Evolutionary conservation across 92 coral and sea anemone genomes (phyloP), one percentile per base, ranked within the genome.

Genomic region (Phenganax marumi): DNA sequence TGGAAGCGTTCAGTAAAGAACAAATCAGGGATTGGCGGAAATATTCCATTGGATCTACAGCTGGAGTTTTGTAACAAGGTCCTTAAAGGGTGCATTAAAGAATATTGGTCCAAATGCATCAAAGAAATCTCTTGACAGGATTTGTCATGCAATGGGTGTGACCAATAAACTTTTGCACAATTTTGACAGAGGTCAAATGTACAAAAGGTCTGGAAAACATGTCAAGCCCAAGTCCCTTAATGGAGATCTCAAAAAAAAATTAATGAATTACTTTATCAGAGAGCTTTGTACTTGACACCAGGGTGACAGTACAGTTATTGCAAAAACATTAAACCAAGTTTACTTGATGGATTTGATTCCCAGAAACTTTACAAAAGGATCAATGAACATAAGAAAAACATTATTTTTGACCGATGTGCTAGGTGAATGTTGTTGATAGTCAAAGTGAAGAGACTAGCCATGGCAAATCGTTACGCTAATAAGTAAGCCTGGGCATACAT

Each of bases 1-100:
- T 90, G 92, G 93, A 85, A 90, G 88, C 78, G 91, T 62, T 82
- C 53, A 53, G 81, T 50, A 56, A 92, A 92, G 76, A 90, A 86
- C 80, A 92, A 88, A 79, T 68, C 91, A 68, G 92, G 89, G 0
- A 53, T 47, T 6, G 91, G 91, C 17, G 90, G 93, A 3, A 88
- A 90, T 70, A 90, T 90, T 65, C 90, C 91, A 19, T 50, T 68
- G 23, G 74, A 68, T 33, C 74, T 68, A 8, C 74, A 68, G 74
- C 50, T 68, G 8, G 74, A 68, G 39, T 68, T 68, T 33, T 68
- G 39, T 50, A 68, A 68, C 47, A 68, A 33, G 74, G 24, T 68
- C 49, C 49, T 68, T 4, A 68, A 68, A 68, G n/a, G 74, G 46
- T 68, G 74, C 74, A 21, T 46, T 68, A 8, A 68, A 68, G 7